phyloP scores from a whole-genome alignment of 2,888 invertebrate genomes.

The Notocelia uddmanniana region DNA sequence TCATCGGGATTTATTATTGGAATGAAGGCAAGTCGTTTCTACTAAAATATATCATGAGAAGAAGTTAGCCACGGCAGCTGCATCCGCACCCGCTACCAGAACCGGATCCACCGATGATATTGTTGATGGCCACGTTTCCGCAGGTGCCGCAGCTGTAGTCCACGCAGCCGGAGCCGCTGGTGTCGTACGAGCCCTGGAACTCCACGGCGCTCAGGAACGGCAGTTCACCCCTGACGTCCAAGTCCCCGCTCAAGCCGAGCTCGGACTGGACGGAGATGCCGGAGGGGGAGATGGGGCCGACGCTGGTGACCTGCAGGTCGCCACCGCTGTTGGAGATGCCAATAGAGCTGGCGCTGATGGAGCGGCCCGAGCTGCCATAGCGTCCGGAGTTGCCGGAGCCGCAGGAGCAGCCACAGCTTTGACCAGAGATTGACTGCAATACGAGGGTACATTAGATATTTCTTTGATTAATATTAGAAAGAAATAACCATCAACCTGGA shows the following conservation, averaged over 20 bases:
- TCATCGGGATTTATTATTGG: too few species aligned
- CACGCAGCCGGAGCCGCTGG: constrained; percentile 34
- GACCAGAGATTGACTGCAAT: constrained; percentile 53
- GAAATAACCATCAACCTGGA: too few species aligned
- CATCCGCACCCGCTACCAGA: not conserved
- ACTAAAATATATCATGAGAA: too few species aligned
- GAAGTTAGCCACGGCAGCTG: too few species aligned
- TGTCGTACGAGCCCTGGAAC: constrained; percentile 52
- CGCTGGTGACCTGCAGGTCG: constrained; percentile 49
- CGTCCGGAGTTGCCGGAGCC: not conserved
- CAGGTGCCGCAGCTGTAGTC: not conserved
- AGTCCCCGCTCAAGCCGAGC: constrained; percentile 58
- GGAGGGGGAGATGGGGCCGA: constrained; percentile 56
- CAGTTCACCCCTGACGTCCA: constrained; percentile 57
- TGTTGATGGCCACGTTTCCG: constrained; percentile 19
- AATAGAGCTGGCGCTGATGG: too few species aligned
- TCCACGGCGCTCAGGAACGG: constrained; percentile 61
- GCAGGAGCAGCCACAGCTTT: constrained; percentile 37
- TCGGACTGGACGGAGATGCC: constrained; percentile 63
- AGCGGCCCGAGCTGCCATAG: not conserved
- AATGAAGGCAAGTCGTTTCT: too few species aligned
- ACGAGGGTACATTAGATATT: not conserved
- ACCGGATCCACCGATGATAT: constrained; percentile 5
- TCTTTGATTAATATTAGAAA: too few species aligned
- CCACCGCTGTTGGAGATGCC: constrained; percentile 34